These are phyloP conservation scores for Tetraodon nigroviridis DNA, from an alignment of 2,113 vertebrate genomes.

Conservation along the genomic window DNA sequence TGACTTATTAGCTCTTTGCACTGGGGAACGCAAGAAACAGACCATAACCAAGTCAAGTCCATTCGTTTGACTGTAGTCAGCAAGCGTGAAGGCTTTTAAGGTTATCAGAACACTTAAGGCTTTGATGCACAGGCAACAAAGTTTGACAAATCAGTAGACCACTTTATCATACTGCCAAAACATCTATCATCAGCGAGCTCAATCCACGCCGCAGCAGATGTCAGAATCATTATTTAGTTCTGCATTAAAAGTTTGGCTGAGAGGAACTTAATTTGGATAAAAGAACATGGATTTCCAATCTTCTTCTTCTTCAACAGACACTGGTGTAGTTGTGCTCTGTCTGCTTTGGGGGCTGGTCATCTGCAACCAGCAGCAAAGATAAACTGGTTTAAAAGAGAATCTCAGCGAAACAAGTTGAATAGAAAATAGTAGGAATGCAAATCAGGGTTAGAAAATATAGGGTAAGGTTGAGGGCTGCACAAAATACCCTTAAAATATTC, in stretches of 20 bases:
- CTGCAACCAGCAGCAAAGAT: slow-evolving; percentile 4
- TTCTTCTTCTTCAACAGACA: slow-evolving; percentile 11
- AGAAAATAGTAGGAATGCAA: slow-evolving; percentile 1
- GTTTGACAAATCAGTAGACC: slow-evolving; percentile 35
- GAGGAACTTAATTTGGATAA: slow-evolving; percentile 2
- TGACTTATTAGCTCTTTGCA: slow-evolving; percentile 56
- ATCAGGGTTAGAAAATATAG: background rate
- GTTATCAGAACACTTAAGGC: slow-evolving; percentile 44
- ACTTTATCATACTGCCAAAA: slow-evolving; percentile 44
- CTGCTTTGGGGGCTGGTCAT: background rate
- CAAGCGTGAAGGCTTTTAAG: slow-evolving; percentile 56
- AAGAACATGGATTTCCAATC: slow-evolving; percentile 22
- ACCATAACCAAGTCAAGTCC: slow-evolving; percentile 55
- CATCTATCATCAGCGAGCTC: slow-evolving; percentile 34
- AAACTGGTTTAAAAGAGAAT: slow-evolving; percentile 15
- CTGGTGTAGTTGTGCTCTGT: background rate
- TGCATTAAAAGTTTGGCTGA: slow-evolving; percentile 4
- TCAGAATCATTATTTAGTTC: slow-evolving; percentile 26
- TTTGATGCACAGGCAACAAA: slow-evolving; percentile 33
- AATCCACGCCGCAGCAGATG: slow-evolving; percentile 29
- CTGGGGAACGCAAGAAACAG: slow-evolving; percentile 51
- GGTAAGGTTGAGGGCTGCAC: background rate
- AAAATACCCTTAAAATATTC: background rate
- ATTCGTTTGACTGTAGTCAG: slow-evolving; percentile 54
- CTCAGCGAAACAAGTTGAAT: background rate